phyloP scores from a whole-genome alignment of 2,113 vertebrate species.

The Corythoichthys haematopterus region DNA sequence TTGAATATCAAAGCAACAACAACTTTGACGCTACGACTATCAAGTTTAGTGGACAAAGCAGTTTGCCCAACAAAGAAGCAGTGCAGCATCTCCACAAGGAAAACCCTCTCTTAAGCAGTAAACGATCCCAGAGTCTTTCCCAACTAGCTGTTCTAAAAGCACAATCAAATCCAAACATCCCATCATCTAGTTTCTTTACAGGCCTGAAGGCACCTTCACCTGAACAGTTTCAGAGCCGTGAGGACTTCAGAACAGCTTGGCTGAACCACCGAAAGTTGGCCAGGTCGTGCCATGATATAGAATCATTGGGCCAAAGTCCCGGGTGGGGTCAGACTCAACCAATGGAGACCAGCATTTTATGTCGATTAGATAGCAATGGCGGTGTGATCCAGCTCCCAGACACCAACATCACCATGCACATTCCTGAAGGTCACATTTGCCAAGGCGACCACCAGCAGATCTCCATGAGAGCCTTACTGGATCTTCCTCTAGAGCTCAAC shows the following conservation, averaged over 20 bases:
- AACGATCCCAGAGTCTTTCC: constrained; percentile 92
- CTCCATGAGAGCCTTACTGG: constrained; percentile 88
- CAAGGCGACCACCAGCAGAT: constrained; percentile 86
- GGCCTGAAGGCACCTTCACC: constrained; percentile 88
- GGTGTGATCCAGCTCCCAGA: constrained; percentile 91
- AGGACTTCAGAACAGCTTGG: constrained; percentile 94
- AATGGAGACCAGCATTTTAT: constrained; percentile 88
- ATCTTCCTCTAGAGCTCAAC: constrained; percentile 89
- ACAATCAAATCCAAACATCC: constrained; percentile 70
- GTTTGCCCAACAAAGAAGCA: constrained; percentile 53
- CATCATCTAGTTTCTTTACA: constrained; percentile 74
- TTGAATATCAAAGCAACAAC: constrained; percentile 50
- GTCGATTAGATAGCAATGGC: constrained; percentile 84
- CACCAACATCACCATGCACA: constrained; percentile 83
- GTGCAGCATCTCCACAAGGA: constrained; percentile 70
- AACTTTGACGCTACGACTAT: constrained; percentile 36
- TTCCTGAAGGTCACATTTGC: constrained; percentile 88
- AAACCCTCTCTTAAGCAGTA: constrained; percentile 90
- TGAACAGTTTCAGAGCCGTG: constrained; percentile 92
- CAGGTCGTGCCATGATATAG: constrained; percentile 91
- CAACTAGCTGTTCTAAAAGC: constrained; percentile 89
- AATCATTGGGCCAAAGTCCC: constrained; percentile 87
- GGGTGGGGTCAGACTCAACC: constrained; percentile 98
- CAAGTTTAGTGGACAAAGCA: constrained; percentile 68
- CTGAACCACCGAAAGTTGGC: constrained; percentile 91